Evolutionary conservation across 1,140 invertebrate species (phyloP).

Genomic region (Drosophila gunungcola): DNA sequence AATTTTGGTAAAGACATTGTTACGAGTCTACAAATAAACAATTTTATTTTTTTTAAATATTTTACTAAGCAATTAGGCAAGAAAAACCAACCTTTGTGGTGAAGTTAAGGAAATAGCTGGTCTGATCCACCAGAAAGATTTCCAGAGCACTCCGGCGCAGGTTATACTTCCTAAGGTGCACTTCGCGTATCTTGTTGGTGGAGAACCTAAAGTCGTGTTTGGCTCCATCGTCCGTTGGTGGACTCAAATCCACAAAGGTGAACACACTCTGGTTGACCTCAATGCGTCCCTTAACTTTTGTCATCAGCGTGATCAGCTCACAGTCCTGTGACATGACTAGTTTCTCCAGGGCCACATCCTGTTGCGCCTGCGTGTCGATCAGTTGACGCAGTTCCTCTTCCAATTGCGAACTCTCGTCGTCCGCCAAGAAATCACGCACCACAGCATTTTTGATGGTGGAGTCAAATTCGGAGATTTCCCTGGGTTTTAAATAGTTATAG

Average conservation of each 20-base stretch:
- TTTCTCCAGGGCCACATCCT: conserved; percentile 86
- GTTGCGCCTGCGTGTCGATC: conserved; percentile 77
- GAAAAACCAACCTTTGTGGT: conserved; percentile 86
- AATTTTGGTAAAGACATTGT: conserved; percentile 88
- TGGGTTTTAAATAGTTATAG: not conserved
- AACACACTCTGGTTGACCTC: conserved; percentile 88
- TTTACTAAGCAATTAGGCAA: not conserved
- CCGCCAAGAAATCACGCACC: conserved; percentile 77
- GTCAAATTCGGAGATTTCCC: conserved; percentile 81
- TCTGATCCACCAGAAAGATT: conserved; percentile 89
- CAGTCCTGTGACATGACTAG: conserved; percentile 87
- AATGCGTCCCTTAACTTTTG: conserved; percentile 87
- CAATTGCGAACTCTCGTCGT: conserved; percentile 77
- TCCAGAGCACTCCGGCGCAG: conserved; percentile 88
- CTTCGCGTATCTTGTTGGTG: conserved; percentile 87
- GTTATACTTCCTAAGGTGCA: conserved; percentile 89
- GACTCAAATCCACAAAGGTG: conserved; percentile 88
- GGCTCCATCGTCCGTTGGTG: conserved; percentile 86
- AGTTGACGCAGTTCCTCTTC: conserved; percentile 77
- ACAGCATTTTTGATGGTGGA: conserved; percentile 82
- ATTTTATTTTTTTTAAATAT: not conserved
- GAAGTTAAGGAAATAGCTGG: conserved; percentile 90
- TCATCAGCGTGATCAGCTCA: conserved; percentile 88
- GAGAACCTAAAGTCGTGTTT: conserved; percentile 86
- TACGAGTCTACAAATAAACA: conserved; percentile 85